Evolutionary conservation across 2,113 vertebrate species (phyloP), one percentile per base, ranked within the genome.

Genomic region (Leptobrachium leishanense): DNA sequence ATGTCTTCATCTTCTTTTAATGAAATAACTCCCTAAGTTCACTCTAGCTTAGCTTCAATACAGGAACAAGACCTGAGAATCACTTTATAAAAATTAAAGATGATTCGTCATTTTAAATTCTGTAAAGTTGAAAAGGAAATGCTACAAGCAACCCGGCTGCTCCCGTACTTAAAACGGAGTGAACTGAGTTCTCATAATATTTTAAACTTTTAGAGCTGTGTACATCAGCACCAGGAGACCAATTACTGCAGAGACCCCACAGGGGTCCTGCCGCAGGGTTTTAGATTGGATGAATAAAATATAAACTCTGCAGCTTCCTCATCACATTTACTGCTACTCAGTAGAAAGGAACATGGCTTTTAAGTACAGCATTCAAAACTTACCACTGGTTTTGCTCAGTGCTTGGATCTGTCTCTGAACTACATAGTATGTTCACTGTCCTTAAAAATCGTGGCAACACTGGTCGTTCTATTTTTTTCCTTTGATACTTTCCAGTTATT

Each of bases 251-350:
- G 85, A 85, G 72, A 85, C 88, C 88, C 90, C 75, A 74, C 55
- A 87, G 88, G 89, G 81, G 82, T 89, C 77, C 87, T 85, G 89
- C 90, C 83, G 88, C 82, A 64, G 84, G 88, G 82, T 87, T 92
- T 90, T 89, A 88, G 83, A 85, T 86, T 85, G 74, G 62, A 90
- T 93, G 87, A 92, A 90, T 92, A 91, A 91, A 90, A 90, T 86
- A 91, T 91, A 88, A 87, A 88, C 82, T 86, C 83, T 79, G 0
- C 74, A 69, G 81, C 81, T 86, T 86, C 88, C 84, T 79, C 86
- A 83, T 84, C 87, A 86, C 87, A 90, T 81, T 86, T 75, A 86
- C 83, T 82, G 82, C 80, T 90, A 77, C 83, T 83, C 40, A 81
- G 84, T 87, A 82, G 85, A 86, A 85, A 82, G 85, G 88, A 90